A percentile compares a stretch with the other conserved stretches of the same genome.
phyloP scores from a whole-genome alignment of 2,888 invertebrate genomes.

The Xestobium rufovillosum region DNA sequence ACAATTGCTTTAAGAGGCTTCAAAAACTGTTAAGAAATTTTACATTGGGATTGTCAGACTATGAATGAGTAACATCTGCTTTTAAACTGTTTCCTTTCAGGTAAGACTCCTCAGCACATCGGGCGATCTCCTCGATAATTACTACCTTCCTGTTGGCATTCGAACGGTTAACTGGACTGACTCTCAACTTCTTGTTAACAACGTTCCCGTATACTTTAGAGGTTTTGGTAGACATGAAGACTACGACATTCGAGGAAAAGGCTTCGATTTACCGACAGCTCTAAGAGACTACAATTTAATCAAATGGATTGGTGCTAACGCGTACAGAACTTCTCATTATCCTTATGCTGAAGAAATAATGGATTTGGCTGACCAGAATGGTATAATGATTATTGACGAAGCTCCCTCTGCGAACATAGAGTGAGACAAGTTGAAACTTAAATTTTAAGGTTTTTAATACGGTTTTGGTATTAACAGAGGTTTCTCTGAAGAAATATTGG shows the following conservation, averaged over 20 bases:
- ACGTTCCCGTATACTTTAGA: slow-evolving; percentile 75
- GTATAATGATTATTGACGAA: slow-evolving; percentile 92
- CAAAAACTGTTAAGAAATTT: no score
- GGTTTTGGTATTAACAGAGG: slow-evolving; percentile 43
- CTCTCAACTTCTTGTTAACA: slow-evolving; percentile 69
- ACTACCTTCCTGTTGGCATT: slow-evolving; percentile 79
- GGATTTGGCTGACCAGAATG: slow-evolving; percentile 84
- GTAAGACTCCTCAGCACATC: no score
- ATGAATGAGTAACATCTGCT: no score
- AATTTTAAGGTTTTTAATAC: slow-evolving; percentile 11
- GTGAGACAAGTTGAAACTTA: slow-evolving; percentile 40
- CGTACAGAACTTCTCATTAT: slow-evolving; percentile 93
- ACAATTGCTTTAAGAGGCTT: no score
- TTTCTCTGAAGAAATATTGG: slow-evolving; percentile 61
- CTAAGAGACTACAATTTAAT: slow-evolving; percentile 88
- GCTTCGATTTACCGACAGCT: slow-evolving; percentile 78
- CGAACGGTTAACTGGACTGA: slow-evolving; percentile 74
- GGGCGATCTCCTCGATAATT: slow-evolving; percentile 80
- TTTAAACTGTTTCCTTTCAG: no score
- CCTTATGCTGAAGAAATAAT: slow-evolving; percentile 96
- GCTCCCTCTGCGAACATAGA: slow-evolving; percentile 87
- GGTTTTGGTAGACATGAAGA: slow-evolving; percentile 96
- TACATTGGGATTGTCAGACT: no score
- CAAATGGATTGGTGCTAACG: slow-evolving; percentile 91
- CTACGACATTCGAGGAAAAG: slow-evolving; percentile 86